Percentiles rank a stretch among this genome's conserved stretches.
These are phyloP conservation scores for Hyperoplus lanceolatus DNA, from an alignment of 2,797 vertebrate genomes.

Conservation along the genomic window DNA sequence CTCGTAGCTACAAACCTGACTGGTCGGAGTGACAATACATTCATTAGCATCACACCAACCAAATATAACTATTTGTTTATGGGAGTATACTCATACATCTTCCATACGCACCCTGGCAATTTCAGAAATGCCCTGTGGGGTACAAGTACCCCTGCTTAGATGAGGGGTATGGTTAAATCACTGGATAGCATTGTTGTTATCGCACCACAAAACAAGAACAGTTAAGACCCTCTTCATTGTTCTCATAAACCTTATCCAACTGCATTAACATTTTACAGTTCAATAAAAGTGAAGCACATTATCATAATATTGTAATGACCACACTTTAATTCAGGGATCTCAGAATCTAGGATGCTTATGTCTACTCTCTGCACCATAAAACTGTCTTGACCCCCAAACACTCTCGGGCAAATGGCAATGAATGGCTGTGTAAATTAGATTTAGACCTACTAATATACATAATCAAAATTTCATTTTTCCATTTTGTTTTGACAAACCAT, in stretches of 20 bases:
- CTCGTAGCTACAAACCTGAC: neutral
- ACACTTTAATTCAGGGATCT: constrained; percentile 44
- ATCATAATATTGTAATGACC: constrained; percentile 61
- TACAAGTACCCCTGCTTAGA: no score
- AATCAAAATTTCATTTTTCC: constrained; percentile 91
- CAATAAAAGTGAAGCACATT: constrained; percentile 57
- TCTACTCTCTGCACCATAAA: constrained; percentile 63
- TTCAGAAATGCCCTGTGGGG: neutral
- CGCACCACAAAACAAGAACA: constrained; percentile 23
- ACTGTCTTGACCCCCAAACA: constrained; percentile 64
- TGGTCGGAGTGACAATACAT: neutral
- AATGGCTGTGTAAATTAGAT: constrained; percentile 85
- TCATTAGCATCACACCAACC: neutral
- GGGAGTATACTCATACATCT: neutral
- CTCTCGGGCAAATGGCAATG: constrained; percentile 81
- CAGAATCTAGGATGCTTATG: constrained; percentile 47
- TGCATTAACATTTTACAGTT: constrained; percentile 61
- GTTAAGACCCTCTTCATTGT: constrained; percentile 38
- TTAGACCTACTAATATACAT: constrained; percentile 87
- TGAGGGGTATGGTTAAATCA: neutral
- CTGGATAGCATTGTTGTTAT: neutral
- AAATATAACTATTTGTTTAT: neutral
- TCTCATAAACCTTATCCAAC: constrained; percentile 51
- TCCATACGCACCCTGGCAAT: neutral
- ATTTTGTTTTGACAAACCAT: constrained; percentile 90